Base-by-base conservation (phyloP, 1,140 invertebrate species). In the Cheumatopsyche charites region DNA sequence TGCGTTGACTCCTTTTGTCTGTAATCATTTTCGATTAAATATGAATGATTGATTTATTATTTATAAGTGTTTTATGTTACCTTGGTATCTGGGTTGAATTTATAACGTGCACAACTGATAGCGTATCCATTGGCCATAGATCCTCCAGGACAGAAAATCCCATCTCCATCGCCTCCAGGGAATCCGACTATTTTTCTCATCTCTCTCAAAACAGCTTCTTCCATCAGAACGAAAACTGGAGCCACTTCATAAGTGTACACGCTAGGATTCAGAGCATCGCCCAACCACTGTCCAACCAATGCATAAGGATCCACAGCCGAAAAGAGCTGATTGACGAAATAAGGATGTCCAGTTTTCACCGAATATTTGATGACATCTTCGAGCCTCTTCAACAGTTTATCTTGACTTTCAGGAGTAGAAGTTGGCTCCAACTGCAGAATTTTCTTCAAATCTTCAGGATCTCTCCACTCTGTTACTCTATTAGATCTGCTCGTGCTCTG, bases 61-160 rank as follows among this genome's bases (percentile, higher is more conserved):
- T n/a, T n/a, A n/a, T n/a, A 61, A 49, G 55, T 49, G 4, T 45
- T 66, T 11, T 25, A 41, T 74, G 78, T 83, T 78, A 89, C 89
- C 88, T 97, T 97, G 42, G 91, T 85, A 71, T 94, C 88, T 7
- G 95, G 94, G 78, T 90, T 88, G 68, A 86, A 85, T 73, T 89
- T 81, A 78, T 93, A 91, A 42, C 96, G 84, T 1, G 96, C 96
- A 70, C 94, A 88, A 78, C 93, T 93, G 67, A 98, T 94, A 12
- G 93, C 96, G 80, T 98, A 98, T 70, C 96, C 91, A 80, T 98
- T 98, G 1, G 96, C 92, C 75, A 98, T 92, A 0, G 95, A 96
- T 0, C 97, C 97, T 29, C 97, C 97, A 9, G 97, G 97, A 78
- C 93, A 94, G 82, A 98, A 98, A 55, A 98, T 94, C 0, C 94